Evolutionary conservation across 2,113 vertebrate species (phyloP), one percentile per base, ranked within the genome.

Genomic region (Alexandromys fortis): DNA sequence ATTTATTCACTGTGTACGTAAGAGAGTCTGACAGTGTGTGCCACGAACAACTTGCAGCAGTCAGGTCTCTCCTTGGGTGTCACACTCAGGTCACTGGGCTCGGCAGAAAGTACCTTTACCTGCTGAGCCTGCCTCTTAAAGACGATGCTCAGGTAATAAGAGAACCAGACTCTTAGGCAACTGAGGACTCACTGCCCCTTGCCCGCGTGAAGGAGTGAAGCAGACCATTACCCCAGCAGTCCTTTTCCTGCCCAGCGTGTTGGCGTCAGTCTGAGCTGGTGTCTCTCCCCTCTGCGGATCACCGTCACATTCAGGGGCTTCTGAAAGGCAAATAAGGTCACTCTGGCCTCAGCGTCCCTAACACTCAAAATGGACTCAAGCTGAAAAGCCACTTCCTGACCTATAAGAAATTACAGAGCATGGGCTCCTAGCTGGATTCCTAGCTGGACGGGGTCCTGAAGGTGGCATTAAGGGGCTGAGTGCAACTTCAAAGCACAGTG

Each of bases 241-340:
- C 99, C 99, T 97, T 99, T 99, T 92, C 99, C 99, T 0, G 98
- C 98, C 99, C 99, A 99, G 87, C 98, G 98, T 95, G 99, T 98
- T 0, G 99, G 99, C 24, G 99, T 99, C 83, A 99, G 98, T 33
- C 98, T 98, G 94, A 99, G 95, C 12, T 99, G 98, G 77, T 99
- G 98, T 83, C 97, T 99, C 88, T 99, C 98, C 70, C 98, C 99
- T 0, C 96, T 92, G 1, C 99, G 99, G 94, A 99, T 97, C 94
- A 99, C 99, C 0, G 98, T 98, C 95, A 99, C 98, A 0, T 98
- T 99, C 92, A 99, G 97, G 0, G 99, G 98, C 96, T 99, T 99
- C 99, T 99, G 97, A 76, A 97, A 98, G 55, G 38, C 16, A 91
- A 1, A 26, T 0, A 52, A 67, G 49, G 42, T 86, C 42, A 17